Evolutionary conservation across 2,888 invertebrate genomes (phyloP).

Genomic region (Catonia carolina): DNA sequence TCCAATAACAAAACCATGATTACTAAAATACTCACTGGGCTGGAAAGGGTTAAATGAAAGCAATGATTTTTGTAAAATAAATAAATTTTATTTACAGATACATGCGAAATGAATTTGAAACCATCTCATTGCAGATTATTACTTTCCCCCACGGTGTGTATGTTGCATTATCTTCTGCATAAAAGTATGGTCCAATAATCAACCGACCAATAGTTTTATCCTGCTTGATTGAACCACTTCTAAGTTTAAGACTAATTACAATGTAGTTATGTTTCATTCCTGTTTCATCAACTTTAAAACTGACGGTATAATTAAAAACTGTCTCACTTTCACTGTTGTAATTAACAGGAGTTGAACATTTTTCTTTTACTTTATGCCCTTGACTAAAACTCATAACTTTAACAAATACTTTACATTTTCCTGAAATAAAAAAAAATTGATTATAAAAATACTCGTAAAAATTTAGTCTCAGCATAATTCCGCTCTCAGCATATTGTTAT

Average conservation of each 20-base stretch:
- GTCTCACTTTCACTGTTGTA: conserved; percentile 31
- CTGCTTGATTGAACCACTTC: conserved; percentile 31
- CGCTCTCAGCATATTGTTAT: too few species aligned
- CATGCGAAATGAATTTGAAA: conserved; percentile 34
- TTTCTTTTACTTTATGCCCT: conserved; percentile 37
- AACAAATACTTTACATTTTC: conserved; percentile 36
- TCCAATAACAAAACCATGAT: too few species aligned
- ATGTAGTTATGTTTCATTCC: conserved; percentile 35
- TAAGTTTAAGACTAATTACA: conserved; percentile 36
- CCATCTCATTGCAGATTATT: conserved; percentile 31
- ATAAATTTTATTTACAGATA: conserved; percentile 29
- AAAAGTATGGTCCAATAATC: conserved; percentile 37
- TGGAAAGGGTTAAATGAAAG: too few species aligned
- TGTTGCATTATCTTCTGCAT: conserved; percentile 33
- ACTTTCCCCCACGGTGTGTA: conserved; percentile 39
- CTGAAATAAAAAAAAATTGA: conserved; percentile 33
- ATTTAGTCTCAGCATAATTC: too few species aligned
- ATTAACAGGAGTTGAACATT: conserved; percentile 32
- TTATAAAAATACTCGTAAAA: too few species aligned
- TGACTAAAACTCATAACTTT: conserved; percentile 37
- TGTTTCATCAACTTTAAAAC: conserved; percentile 31
- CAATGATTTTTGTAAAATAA: too few species aligned
- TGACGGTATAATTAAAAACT: conserved; percentile 31
- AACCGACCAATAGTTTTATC: conserved; percentile 37
- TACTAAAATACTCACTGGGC: too few species aligned